Percentiles rank a stretch among this genome's conserved stretches.
Conservation (phyloP, 2,113 vertebrate genomes). For the rabbit (Oryctolagus cuniculus) region mOryCun1.1 NC_091441.1:97121501-97122000, state of each 20-base stretch:
- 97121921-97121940: not conserved
- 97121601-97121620: conserved; percentile 43
- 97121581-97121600: conserved; percentile 28
- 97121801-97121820: no score
- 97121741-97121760: no score
- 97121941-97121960: conserved; percentile 25
- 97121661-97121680: not conserved
- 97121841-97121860: no score
- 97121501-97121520: not conserved
- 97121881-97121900: no score
- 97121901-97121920: no score
- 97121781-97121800: no score
- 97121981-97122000: not conserved
- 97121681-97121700: no score
- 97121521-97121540: not conserved
- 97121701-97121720: no score
- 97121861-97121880: no score
- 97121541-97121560: not conserved
- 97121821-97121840: no score
- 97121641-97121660: conserved; percentile 34
- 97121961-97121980: conserved; percentile 36
- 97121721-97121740: no score
- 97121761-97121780: no score
- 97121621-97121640: conserved; percentile 39
- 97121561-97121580: conserved; percentile 32